A percentile compares a stretch with the other conserved stretches of the same genome.
Conservation (phyloP, 2,888 invertebrate genomes). For the Harpagoxenus sublaevis region DNA sequence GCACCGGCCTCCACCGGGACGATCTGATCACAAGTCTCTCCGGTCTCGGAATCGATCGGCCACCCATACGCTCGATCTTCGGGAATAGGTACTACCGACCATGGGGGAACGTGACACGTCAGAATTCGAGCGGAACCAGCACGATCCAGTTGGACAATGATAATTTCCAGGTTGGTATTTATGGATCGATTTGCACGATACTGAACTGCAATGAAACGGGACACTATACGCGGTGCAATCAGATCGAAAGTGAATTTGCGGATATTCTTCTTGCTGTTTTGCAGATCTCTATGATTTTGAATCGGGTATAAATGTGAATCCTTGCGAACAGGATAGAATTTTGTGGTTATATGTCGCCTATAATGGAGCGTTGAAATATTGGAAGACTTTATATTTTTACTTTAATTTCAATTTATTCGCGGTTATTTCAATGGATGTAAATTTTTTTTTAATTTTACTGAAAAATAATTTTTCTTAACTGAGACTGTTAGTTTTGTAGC, state of each 20-base stretch:
- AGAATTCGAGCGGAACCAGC: constrained; percentile 89
- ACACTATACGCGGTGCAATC: neutral
- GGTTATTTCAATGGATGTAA: neutral
- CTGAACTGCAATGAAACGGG: neutral
- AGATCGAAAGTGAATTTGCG: constrained; percentile 6
- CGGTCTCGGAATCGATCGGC: constrained; percentile 87
- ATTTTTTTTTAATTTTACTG: constrained; percentile 7
- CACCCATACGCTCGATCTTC: constrained; percentile 76
- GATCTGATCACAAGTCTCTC: constrained; percentile 90
- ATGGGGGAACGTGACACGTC: constrained; percentile 87
- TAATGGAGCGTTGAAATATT: neutral
- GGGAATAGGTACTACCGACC: constrained; percentile 87
- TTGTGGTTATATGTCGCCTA: neutral
- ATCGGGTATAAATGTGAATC: neutral
- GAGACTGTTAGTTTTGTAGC: neutral
- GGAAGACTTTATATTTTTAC: neutral
- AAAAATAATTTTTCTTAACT: neutral
- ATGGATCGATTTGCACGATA: neutral
- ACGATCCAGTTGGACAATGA: constrained; percentile 89
- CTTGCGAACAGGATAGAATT: neutral
- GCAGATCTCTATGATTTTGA: neutral
- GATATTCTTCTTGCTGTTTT: neutral
- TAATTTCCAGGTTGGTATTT: constrained; percentile 89
- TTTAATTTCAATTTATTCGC: neutral
- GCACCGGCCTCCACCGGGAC: constrained; percentile 91